A percentile compares a stretch with the other conserved stretches of the same genome.
Evolutionary conservation across 2,888 invertebrate species (phyloP).

Genomic region (Melitaea athalia): DNA sequence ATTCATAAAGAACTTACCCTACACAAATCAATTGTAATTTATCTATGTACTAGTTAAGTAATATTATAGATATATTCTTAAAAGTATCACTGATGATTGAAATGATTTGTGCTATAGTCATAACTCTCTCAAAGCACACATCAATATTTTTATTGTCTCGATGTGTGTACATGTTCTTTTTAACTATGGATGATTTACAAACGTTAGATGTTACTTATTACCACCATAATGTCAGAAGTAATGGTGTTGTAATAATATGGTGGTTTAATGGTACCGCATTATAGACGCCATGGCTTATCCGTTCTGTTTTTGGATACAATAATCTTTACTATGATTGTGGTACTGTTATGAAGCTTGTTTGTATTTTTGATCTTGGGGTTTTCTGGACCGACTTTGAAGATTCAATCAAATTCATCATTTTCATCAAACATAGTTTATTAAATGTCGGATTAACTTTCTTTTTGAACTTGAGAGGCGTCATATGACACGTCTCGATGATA

Average conservation of each 20-base stretch:
- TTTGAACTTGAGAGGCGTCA: slow-evolving; percentile 58
- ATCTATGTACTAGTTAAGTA: too few species aligned
- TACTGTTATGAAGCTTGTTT: too few species aligned
- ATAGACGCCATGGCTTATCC: slow-evolving; percentile 33
- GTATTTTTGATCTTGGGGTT: too few species aligned
- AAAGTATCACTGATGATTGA: slow-evolving; percentile 16
- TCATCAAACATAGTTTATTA: slow-evolving; percentile 68
- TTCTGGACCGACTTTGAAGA: too few species aligned
- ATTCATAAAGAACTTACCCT: too few species aligned
- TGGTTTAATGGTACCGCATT: slow-evolving; percentile 40
- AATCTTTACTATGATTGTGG: slow-evolving; percentile 3
- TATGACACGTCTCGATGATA: slow-evolving; percentile 52
- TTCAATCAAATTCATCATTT: too few species aligned
- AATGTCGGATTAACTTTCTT: slow-evolving; percentile 70
- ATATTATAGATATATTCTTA: background rate
- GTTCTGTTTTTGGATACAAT: slow-evolving; percentile 27
- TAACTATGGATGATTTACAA: slow-evolving; percentile 39
- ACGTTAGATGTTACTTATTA: slow-evolving; percentile 39
- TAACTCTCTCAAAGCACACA: slow-evolving; percentile 15
- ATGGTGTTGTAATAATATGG: slow-evolving; percentile 43
- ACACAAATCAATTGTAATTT: too few species aligned
- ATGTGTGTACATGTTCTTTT: slow-evolving; percentile 25
- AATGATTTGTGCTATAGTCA: background rate
- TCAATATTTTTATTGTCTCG: slow-evolving; percentile 35
- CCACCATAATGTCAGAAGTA: slow-evolving; percentile 42